Percentiles rank a stretch among this genome's conserved stretches.
Conservation (phyloP, 2,888 invertebrate species). For the Nowickia ferox region DNA sequence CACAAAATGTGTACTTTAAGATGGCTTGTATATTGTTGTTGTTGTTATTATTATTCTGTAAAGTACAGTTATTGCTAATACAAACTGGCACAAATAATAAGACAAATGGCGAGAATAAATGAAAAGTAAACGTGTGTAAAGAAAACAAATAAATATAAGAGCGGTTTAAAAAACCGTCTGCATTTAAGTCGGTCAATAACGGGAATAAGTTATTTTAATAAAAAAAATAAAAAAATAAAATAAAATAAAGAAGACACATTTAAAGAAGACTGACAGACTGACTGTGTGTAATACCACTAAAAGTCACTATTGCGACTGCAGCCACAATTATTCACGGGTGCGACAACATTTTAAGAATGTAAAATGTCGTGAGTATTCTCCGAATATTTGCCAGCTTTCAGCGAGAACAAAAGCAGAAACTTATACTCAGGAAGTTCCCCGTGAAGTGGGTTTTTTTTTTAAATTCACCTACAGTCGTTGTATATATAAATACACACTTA, state of each 20-base stretch:
- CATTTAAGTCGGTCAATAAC: constrained; percentile 71
- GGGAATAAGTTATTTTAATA: constrained; percentile 62
- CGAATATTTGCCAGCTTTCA: constrained; percentile 3
- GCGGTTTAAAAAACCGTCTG: constrained; percentile 50
- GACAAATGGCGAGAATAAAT: constrained; percentile 32
- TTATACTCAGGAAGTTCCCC: constrained; percentile 20
- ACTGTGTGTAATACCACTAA: constrained; percentile 30
- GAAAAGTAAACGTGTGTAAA: constrained; percentile 52
- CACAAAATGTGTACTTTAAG: constrained; percentile 53
- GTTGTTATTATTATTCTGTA: constrained; percentile 17
- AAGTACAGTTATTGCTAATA: constrained; percentile 66
- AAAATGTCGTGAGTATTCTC: constrained; percentile 15
- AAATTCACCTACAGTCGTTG: not conserved
- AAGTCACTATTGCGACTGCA: not conserved
- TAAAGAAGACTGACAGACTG: constrained; percentile 10
- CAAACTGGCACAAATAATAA: not conserved
- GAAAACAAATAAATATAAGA: constrained; percentile 33
- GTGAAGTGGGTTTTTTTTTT: constrained; percentile 9
- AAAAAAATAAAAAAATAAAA: constrained; percentile 31
- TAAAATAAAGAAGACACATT: constrained; percentile 36
- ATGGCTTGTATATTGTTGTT: constrained; percentile 24
- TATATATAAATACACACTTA: not conserved
- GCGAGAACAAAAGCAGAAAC: constrained; percentile 7
- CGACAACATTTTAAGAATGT: constrained; percentile 45
- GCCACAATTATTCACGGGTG: constrained; percentile 60